Base-by-base conservation (phyloP, 1,140 invertebrate genomes). In the Pissodes strobi region DNA sequence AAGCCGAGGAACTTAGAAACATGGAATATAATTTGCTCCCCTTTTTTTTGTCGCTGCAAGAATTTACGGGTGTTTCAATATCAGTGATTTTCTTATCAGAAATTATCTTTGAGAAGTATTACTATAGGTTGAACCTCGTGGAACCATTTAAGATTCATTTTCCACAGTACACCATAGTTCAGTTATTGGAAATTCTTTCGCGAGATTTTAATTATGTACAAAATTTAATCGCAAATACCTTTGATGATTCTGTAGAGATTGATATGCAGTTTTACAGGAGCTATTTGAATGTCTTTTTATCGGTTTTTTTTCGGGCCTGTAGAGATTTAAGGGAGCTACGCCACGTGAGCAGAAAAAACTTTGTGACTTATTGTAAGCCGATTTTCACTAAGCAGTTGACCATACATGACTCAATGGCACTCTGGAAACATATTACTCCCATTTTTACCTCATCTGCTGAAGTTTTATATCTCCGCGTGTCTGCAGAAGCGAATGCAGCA, bases 371-470 rank as follows among this genome's bases (percentile, higher is more conserved):
- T 71, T 82, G 89, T 71, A 85, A 92, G 72, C 92, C 92, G 0
- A 84, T 94, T 8, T 76, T 87, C 38, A 79, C 74, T 21, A 83
- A 84, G 23, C 76, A 80, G 64, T 82, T 84, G 1, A 76, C 82
- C 25, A 73, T 80, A n/a, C 79, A 79, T 8, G 88, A 95, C 75
- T 81, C 85, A 1, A 79, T 83, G 8, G 84, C 84, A 30, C 75
- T 96, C 0, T 96, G 91, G 90, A 81, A 85, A 58, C 86, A 92
- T 67, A 89, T 94, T 61, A 84, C 87, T 4, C 87, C 88, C 0
- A 85, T 87, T 57, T 79, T 96, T 2, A 89, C 88, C 73, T 78
- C 84, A 5, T 89, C 89, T 48, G 77, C 94, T 2, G 86, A 91
- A 67, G 85, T 88, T 22, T 84, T 94, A 27, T 95, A 94, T 74